Percentiles rank a stretch among this genome's conserved stretches.
Conservation (phyloP, 2,888 invertebrate species). For the Ormyrus labotus region DNA sequence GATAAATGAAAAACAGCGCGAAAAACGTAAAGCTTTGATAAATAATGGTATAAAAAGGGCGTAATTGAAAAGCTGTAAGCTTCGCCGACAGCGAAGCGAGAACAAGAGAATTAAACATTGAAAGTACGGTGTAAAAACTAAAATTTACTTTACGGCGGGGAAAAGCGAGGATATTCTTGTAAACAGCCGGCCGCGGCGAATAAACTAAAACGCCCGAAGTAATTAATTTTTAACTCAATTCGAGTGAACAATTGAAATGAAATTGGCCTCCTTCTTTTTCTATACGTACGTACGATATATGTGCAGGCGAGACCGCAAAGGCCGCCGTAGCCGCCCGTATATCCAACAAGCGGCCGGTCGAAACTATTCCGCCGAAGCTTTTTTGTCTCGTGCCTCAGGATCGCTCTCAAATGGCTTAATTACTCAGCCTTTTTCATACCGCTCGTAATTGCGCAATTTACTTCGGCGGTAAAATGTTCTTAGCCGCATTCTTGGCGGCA, state of each 20-base stretch:
- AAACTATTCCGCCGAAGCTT: conserved; percentile 17
- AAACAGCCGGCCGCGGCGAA: not conserved
- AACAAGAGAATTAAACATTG: too few species aligned
- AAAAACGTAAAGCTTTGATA: too few species aligned
- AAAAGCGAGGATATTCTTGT: not conserved
- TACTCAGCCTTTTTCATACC: not conserved
- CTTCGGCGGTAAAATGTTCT: not conserved
- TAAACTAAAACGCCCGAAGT: not conserved
- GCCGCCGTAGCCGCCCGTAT: too few species aligned
- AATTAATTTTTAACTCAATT: conserved; percentile 33
- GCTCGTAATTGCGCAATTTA: conserved; percentile 37
- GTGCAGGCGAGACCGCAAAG: not conserved
- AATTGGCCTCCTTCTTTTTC: conserved; percentile 16
- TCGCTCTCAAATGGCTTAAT: conserved; percentile 28
- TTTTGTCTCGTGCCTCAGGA: conserved; percentile 5
- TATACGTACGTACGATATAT: not conserved
- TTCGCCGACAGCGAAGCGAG: too few species aligned
- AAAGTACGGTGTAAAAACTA: too few species aligned
- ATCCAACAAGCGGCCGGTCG: not conserved
- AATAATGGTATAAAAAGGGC: too few species aligned
- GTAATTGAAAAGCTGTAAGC: too few species aligned
- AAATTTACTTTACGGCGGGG: too few species aligned
- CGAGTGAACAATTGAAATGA: conserved; percentile 15
- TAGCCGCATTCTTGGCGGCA: not conserved
- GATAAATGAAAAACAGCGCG: too few species aligned